Evolutionary conservation across 2,888 invertebrate genomes (phyloP).

Genomic region (Harpagoxenus sublaevis): DNA sequence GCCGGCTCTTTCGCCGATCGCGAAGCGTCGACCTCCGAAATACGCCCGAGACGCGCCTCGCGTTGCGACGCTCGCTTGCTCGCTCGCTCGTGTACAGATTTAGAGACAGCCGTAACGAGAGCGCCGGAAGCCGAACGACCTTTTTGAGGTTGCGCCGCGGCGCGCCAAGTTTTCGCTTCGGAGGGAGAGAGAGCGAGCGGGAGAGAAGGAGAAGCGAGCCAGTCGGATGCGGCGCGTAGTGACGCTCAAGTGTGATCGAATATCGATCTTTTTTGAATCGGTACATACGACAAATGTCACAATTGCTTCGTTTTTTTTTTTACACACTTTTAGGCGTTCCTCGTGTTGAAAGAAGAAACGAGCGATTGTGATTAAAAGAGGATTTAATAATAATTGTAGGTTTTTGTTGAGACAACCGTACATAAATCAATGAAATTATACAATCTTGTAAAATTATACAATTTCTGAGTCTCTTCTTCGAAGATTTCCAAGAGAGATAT

Average conservation of each 20-base stretch:
- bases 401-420: background rate
- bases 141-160: conserved; percentile 67
- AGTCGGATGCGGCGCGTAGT: conserved; percentile 75
- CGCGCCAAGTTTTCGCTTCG: conserved; percentile 73
- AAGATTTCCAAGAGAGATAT: background rate
- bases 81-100: conserved; percentile 35
- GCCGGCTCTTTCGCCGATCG: conserved; percentile 18
- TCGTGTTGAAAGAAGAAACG: background rate
- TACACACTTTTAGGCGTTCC: background rate
- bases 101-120: conserved; percentile 53
- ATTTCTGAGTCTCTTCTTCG: background rate
- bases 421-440: background rate
- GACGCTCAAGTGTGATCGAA: conserved; percentile 70
- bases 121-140: conserved; percentile 69
- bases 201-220: conserved; percentile 64
- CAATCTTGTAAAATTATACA: background rate
- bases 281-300: background rate
- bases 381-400: background rate
- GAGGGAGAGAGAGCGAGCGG: conserved; percentile 10
- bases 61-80: conserved; percentile 8
- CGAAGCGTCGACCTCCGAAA: conserved; percentile 50
- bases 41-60: conserved; percentile 17
- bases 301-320: background rate
- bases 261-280: background rate
- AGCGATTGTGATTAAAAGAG: background rate